Percentiles rank a stretch among this genome's conserved stretches.
phyloP scores from a whole-genome alignment of 2,113 vertebrate genomes.

The Pygoscelis adeliae region DNA sequence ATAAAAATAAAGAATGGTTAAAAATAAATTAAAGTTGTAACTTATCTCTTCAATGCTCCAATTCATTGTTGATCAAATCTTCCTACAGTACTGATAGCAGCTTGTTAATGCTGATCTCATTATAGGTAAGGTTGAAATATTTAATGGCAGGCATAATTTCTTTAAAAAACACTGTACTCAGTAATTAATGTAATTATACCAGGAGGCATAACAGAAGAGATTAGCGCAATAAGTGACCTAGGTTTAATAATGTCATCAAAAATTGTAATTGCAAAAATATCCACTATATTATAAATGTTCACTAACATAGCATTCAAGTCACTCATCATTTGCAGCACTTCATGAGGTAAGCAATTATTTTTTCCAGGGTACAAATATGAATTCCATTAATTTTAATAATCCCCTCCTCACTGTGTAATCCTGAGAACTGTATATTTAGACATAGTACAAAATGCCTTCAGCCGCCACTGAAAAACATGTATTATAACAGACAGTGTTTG shows the following conservation, averaged over 20 bases:
- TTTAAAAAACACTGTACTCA: slow-evolving; percentile 21
- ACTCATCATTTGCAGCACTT: slow-evolving; percentile 38
- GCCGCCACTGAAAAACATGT: neutral
- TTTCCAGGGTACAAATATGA: slow-evolving; percentile 21
- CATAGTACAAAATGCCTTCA: neutral
- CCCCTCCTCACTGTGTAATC: neutral
- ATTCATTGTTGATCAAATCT: slow-evolving; percentile 28
- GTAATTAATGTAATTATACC: slow-evolving; percentile 30
- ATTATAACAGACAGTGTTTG: neutral
- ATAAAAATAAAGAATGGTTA: neutral
- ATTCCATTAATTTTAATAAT: slow-evolving; percentile 57
- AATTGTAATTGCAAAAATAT: slow-evolving; percentile 46
- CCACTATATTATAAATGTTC: slow-evolving; percentile 19
- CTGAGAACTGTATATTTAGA: neutral
- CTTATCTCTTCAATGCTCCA: neutral
- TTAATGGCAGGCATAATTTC: slow-evolving; percentile 2
- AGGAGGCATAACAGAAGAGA: slow-evolving; percentile 24
- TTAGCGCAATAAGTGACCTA: slow-evolving; percentile 43
- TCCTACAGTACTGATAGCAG: neutral
- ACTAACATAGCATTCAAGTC: slow-evolving; percentile 25
- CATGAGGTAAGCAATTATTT: slow-evolving; percentile 50
- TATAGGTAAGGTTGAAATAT: slow-evolving; percentile 31
- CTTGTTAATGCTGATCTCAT: slow-evolving; percentile 27
- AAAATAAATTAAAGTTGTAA: slow-evolving; percentile 29
- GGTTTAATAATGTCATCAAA: slow-evolving; percentile 43